Conservation (phyloP, 2,888 invertebrate species). For the Drepanosiphum platanoidis region DNA sequence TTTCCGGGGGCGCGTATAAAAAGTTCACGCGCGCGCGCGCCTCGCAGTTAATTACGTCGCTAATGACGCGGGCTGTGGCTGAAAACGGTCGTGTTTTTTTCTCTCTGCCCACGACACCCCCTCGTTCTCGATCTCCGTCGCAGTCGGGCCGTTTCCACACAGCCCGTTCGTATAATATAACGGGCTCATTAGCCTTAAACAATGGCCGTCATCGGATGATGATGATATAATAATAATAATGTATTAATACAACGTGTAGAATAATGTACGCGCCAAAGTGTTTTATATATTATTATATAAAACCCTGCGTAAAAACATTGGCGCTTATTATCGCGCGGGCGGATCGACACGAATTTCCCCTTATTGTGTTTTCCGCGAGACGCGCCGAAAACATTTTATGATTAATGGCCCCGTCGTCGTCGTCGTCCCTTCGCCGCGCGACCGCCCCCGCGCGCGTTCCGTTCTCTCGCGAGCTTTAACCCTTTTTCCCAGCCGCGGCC, state of each 20-base stretch:
- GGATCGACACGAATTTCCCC: constrained; percentile 57
- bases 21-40: constrained; percentile 35
- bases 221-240: constrained; percentile 24
- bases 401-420: constrained; percentile 30
- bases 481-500: not conserved
- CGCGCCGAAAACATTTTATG: constrained; percentile 60
- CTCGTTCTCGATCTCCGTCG: not conserved
- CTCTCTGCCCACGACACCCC: not conserved
- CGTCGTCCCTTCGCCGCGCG: not conserved
- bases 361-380: constrained; percentile 57
- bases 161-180: too few relatives aligned
- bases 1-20: constrained; percentile 4
- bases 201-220: constrained; percentile 13
- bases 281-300: constrained; percentile 18
- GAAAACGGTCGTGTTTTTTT: constrained; percentile 44
- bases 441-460: not conserved
- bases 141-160: not conserved
- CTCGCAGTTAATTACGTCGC: constrained; percentile 54
- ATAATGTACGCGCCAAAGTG: constrained; percentile 12
- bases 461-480: too few relatives aligned
- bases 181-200: constrained; percentile 46
- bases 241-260: not conserved
- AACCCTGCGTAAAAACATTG: not conserved
- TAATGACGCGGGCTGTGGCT: constrained; percentile 25
- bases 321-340: constrained; percentile 37